Percentiles rank a stretch among this genome's conserved stretches.
These are phyloP conservation scores for Empidonax traillii DNA, from an alignment of 2,113 vertebrate genomes.

Conservation along the genomic window DNA sequence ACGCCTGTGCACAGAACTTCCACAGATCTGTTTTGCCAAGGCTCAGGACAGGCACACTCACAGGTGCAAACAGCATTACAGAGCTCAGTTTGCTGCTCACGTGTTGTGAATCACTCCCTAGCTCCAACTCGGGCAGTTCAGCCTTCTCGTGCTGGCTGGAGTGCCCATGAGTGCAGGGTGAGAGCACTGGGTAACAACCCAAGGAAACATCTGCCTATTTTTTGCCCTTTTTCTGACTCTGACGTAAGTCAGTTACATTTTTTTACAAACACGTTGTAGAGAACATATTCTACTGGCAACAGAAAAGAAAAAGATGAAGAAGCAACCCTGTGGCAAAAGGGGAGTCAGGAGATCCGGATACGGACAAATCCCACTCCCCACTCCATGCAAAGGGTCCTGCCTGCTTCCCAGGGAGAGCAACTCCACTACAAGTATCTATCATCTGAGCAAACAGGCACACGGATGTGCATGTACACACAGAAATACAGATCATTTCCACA, in stretches of 20 bases:
- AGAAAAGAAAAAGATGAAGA: not conserved
- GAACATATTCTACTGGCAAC: not conserved
- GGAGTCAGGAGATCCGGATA: not conserved
- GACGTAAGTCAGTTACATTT: not conserved
- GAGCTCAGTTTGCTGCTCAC: not conserved
- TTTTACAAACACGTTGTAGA: not conserved
- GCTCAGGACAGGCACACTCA: not conserved
- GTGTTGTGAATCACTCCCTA: accelerated
- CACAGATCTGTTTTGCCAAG: not conserved
- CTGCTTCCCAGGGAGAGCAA: not conserved
- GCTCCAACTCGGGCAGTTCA: not conserved
- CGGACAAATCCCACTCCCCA: not conserved
- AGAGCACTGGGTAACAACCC: not conserved
- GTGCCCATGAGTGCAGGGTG: not conserved
- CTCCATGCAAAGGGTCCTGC: not conserved
- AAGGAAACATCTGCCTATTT: not conserved
- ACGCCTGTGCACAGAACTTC: not conserved
- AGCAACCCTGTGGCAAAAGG: not conserved
- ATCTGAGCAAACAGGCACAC: accelerated
- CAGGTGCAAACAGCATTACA: not conserved
- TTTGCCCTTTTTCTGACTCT: not conserved
- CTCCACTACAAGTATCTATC: accelerated
- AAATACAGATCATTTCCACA: not conserved
- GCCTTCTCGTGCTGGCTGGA: not conserved
- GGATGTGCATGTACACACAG: not conserved